Base-by-base conservation (phyloP, 23 tunicate genomes). In the Diplosoma virens region DNA sequence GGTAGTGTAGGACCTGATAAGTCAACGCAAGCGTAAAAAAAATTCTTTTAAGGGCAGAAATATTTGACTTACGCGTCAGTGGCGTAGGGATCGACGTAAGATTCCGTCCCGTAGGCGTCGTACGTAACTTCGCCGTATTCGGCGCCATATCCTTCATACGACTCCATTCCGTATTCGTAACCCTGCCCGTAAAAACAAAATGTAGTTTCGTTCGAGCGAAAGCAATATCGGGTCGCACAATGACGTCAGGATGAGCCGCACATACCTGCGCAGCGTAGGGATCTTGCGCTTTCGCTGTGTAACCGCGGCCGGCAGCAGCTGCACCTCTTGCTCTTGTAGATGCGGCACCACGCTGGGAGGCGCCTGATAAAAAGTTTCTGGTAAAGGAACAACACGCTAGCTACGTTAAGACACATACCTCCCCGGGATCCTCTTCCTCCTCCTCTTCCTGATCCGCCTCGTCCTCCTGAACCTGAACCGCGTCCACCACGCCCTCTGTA, bases 11-110 rank as follows among this genome's bases (percentile, higher is more conserved):
- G 68, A 17, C 7, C 80, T 75, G 47, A 20, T 31, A 75, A 53
- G 48, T 5, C 14, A 7, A 9, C 14, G 14, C 9, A 7, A 41
- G 14, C 14, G 14, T 14, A 41, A 41, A 41, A 9, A 14, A 41
- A 41, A 9, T 41, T 9, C 50, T 41, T 41, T 14, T 41, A 41
- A 9, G 14, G 11, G 14, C 11, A 9, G 9, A 41, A 9, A 41
- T 14, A 41, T 7, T 7, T 41, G 14, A 72, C 87, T 76, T 66
- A 87, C 95, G 82, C 83, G 2, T 87, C 87, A 17, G 78, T 87
- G 11, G 76, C 76, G 29, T 73, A 74, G 2, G 78, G 60, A 26
- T 53, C 87, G 41, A 70, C 60, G 41, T 67, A 47, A 24, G 73
- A 69, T 0, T 63, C 80, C 6, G 68, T 9, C 21, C 74, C 74